Base-by-base conservation (phyloP, 2,888 invertebrate genomes). In the Hydropsyche betteni region DNA sequence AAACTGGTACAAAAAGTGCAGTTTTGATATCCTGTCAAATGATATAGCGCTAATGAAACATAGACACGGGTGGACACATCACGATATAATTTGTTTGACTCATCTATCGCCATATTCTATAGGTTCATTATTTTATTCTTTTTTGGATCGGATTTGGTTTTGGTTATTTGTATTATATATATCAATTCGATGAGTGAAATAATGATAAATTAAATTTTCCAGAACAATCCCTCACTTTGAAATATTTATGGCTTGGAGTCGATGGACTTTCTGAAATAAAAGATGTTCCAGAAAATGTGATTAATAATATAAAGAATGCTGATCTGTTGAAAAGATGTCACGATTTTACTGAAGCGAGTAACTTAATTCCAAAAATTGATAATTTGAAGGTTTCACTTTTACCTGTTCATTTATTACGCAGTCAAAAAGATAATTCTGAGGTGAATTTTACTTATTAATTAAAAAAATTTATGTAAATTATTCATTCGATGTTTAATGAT, bases 11-110 rank as follows among this genome's bases (percentile, higher is more conserved):
- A 82, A 84, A 24, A 85, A 83, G 2, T 90, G 90, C 82, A 86
- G 89, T 12, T 89, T 92, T 0, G 82, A 88, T 82, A 88, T 90
- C 71, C 84, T 94, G 58, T 91, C 90, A 0, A 86, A 89, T 80
- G 90, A 90, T 79, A 87, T 93, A 24, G 90, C 91, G 4, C 88
- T 89, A 81, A 89, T 88, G 74, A 89, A 88, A 71, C 88, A 90
- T 7, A 88, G 90, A 79, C 88, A 91, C 80, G 91, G 92, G 4
- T 92, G 93, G 86, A 89, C 89, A 0, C 94, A 94, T 82, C 91
- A 90, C 81, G 93, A 92, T 80, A 85, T 94, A 4, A 87, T 58
- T 82, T 24, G 55, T 58, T 38, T 72, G 44, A 16, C 55, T 44
- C 72, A 72, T 72, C 12, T 64, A n/a, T 5, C 52, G 2, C 70